A percentile compares a stretch with the other conserved stretches of the same genome.
phyloP scores from a whole-genome alignment of 2,888 invertebrate genomes.

The Clanis bilineata region DNA sequence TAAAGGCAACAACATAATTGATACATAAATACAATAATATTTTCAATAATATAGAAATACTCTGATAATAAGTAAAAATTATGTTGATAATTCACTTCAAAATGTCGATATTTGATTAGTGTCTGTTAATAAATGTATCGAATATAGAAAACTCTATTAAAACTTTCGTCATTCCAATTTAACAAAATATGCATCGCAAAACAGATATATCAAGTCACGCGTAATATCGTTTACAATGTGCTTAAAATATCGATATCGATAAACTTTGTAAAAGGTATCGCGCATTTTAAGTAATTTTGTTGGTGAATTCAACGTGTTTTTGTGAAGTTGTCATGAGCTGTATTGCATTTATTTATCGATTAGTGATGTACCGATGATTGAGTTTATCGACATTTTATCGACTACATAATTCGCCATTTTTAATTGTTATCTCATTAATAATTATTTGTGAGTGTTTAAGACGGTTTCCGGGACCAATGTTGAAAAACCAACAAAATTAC shows the following conservation, averaged over 20 bases:
- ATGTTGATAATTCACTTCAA: too few relatives aligned
- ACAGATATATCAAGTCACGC: neutral
- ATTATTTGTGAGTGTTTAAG: conserved; percentile 18
- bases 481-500: conserved; percentile 35
- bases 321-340: conserved; percentile 7
- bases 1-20: neutral
- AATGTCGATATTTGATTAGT: too few relatives aligned
- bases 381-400: neutral
- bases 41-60: neutral
- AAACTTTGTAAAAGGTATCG: neutral
- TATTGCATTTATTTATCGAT: conserved; percentile 4
- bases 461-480: conserved; percentile 56
- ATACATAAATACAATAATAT: too few relatives aligned
- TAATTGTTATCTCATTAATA: neutral
- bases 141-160: neutral
- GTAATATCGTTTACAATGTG: neutral
- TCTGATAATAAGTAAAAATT: too few relatives aligned
- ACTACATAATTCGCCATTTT: neutral
- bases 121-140: too few relatives aligned
- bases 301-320: conserved; percentile 8
- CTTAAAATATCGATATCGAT: conserved; percentile 23
- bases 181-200: neutral
- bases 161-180: neutral
- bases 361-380: conserved; percentile 1
- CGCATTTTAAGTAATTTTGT: neutral